Evolutionary conservation across 2,113 vertebrate genomes (phyloP).

Genomic region (Notarius lentiginosus): DNA sequence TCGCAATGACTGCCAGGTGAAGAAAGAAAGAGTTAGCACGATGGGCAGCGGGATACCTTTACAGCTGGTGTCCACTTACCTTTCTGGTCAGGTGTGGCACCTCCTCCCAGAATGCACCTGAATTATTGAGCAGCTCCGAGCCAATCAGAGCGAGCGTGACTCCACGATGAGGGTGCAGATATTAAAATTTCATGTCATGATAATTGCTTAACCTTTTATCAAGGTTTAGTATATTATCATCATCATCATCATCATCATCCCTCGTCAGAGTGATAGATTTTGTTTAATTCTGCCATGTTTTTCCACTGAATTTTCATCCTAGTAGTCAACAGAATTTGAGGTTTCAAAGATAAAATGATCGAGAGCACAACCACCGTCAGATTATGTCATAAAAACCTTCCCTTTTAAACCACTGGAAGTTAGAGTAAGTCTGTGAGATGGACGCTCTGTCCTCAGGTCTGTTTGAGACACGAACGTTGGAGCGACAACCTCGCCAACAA

Average conservation of each 20-base stretch:
- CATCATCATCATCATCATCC: too few species aligned
- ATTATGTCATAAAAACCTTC: background rate
- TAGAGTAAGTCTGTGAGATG: background rate
- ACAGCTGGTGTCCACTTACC: slow-evolving; percentile 79
- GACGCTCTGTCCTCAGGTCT: background rate
- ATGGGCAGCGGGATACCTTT: slow-evolving; percentile 46
- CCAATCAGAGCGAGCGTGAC: slow-evolving; percentile 13
- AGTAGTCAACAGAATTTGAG: background rate
- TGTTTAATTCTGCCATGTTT: background rate
- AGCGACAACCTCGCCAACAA: background rate
- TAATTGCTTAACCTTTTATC: slow-evolving; percentile 16
- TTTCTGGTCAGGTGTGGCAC: slow-evolving; percentile 80
- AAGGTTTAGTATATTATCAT: background rate
- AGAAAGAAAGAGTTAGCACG: slow-evolving; percentile 23
- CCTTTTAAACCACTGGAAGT: background rate
- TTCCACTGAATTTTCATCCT: background rate
- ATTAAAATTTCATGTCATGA: slow-evolving; percentile 2
- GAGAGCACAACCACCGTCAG: background rate
- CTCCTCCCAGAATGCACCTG: slow-evolving; percentile 82
- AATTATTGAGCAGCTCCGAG: slow-evolving; percentile 85
- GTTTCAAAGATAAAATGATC: too few species aligned
- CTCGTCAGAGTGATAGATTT: background rate
- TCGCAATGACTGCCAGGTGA: background rate
- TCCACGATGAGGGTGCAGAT: background rate
- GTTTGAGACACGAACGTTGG: background rate